Base-by-base conservation (phyloP, 2,888 invertebrate species). In the Byasa hedistus region DNA sequence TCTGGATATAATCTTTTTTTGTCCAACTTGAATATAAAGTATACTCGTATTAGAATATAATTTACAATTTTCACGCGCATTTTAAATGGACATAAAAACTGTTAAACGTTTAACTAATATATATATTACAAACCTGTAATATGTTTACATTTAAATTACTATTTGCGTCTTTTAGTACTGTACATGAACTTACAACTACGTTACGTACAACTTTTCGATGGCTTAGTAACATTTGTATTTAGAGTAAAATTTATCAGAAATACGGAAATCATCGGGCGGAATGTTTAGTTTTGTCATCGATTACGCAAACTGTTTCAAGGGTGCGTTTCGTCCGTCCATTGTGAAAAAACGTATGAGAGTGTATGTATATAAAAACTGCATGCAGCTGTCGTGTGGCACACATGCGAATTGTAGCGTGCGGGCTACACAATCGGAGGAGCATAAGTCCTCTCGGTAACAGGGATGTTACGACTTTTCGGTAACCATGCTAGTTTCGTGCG, bases 221-320 rank as follows among this genome's bases (percentile, higher is more conserved):
- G 8, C 39, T 12, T 15, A 39, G 39, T 39, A 15, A 39, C 39
- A 15, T 39, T 39, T 39, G 39, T 39, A 15, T 39, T 2, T 39
- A 15, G 12, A 17, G 39, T 3, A 32, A 32, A 64, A 68, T 81
- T 86, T 87, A 84, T 86, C 84, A 87, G 85, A 91, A 91, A 91
- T 89, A 87, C 91, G 91, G 91, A 91, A 91, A 91, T 91, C 89
- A 87, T 86, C 90, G 86, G 89, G 89, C 85, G 91, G 90, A 91
- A 91, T 91, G 89, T 91, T 91, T 91, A 91, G 91, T 91, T 91
- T 91, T 91, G 91, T 91, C 91, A 91, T 91, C 90, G 89, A 91
- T 91, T 91, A 89, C 91, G 91, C 91, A 91, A 91, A 91, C 91
- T 91, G 91, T 91, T 91, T 91, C 91, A 91, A 91, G 91, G 91